Evolutionary conservation across 1,140 invertebrate genomes (phyloP), one percentile per base, ranked within the genome.

Genomic region (Pseudobourletiella spinata): DNA sequence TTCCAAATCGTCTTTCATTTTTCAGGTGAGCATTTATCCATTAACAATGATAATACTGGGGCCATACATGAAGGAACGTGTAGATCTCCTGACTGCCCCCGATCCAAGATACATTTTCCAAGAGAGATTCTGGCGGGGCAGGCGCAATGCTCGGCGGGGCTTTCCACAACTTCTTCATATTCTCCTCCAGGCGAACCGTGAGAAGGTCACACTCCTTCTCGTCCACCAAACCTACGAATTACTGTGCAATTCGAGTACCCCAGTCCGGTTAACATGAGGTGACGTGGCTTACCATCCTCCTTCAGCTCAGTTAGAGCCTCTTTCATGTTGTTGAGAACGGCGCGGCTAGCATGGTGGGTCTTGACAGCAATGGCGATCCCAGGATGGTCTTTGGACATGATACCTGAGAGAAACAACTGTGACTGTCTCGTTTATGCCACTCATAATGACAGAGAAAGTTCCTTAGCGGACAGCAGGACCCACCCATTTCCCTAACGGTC

Each of bases 331-430:
- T 79, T 79, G 1, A 79, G 69, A 4, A 78, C 74, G 58, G 72
- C 72, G 44, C 77, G 68, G 54, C 74, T 74, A 11, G 78, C 76
- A 42, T 78, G 77, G 1, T 76, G 70, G 3, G 77, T 78, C 65
- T 79, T 79, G 3, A 78, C 75, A 4, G 76, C 75, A 44, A 78
- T 69, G 0, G 76, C 78, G 54, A 79, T 74, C 24, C 75, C 75
- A 18, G 77, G 77, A 64, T 77, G 72, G 24, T 73, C 64, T 52
- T 76, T 75, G 63, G 77, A 74, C 20, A 79, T 63, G 32, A 70
- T 35, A 20, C 62, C 61, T 39, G 32, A 11, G n/a, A n/a, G n/a
- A n/a, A n/a, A n/a, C n/a, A n/a, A n/a, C n/a, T n/a, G n/a, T n/a
- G n/a, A n/a, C n/a, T n/a, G n/a, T n/a, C n/a, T n/a, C n/a, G n/a